Base-by-base conservation (phyloP, 2,888 invertebrate genomes). In the Amorpha juglandis region DNA sequence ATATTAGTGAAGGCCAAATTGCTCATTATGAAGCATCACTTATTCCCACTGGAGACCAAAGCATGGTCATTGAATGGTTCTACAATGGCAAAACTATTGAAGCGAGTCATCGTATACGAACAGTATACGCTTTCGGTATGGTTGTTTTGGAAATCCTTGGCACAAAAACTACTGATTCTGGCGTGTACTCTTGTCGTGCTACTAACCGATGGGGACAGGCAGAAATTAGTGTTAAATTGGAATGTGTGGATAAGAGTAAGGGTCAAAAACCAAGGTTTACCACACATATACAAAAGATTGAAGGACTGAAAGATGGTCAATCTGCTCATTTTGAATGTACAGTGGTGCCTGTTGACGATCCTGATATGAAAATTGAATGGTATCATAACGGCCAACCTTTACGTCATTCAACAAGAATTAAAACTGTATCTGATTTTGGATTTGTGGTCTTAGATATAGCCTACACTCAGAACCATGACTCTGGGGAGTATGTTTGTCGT, bases 1-100 rank as follows among this genome's bases (percentile, higher is more conserved):
- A 98, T 78, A 94, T 99, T 63, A 96, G 96, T 51, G 99, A 99
- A 92, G 98, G 98, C 67, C 98, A 99, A 89, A 97, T 98, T 75
- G 99, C 99, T 74, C 99, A 99, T 88, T 99, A 99, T 88, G 99
- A 99, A 93, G 99, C 99, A 48, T 98, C 98, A 63, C 94, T 99
- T 8, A 97, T 98, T 63, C 99, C 99, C 12, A 96, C 97, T 62
- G 98, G 98, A 12, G 98, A 98, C 81, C 98, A 98, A 87, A 97
- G 97, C 33, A 98, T 98, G 98, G 95, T 96, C 35, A 97, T 98
- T 65, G 98, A 98, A 93, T 99, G 98, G 98, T 98, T 98, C 95
- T 98, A 97, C 85, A 98, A 99, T 86, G 98, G 97, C 42, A 96
- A 98, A 86, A 94, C 97, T 1, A 94, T 98, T 69, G 97, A 97